Conservation (phyloP, 2,113 vertebrate genomes). For the Arvicanthis niloticus region DNA sequence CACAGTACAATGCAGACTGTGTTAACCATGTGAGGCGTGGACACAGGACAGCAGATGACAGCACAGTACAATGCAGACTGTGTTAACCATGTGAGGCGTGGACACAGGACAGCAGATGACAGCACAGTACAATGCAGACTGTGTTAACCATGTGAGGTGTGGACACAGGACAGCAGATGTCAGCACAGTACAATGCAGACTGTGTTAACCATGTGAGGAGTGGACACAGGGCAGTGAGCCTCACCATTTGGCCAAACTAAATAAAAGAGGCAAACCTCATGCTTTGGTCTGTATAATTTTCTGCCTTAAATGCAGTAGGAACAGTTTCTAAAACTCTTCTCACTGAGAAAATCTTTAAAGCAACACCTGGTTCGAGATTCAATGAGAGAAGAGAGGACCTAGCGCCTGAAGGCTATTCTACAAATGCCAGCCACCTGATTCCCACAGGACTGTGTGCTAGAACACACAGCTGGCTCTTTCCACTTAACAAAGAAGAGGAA, state of each 20-base stretch:
- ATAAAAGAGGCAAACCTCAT: background rate
- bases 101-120: background rate
- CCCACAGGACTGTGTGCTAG: background rate
- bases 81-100: background rate
- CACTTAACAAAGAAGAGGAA: background rate
- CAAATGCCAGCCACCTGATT: background rate
- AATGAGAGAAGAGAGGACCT: background rate
- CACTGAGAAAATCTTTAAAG: slow-evolving; percentile 33
- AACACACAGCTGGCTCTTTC: background rate
- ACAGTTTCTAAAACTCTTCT: slow-evolving; percentile 33
- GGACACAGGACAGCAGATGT: background rate
- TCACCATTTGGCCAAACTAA: background rate
- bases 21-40: background rate
- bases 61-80: background rate
- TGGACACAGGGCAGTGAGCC: background rate
- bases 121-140: background rate
- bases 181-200: background rate
- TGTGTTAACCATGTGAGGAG: background rate
- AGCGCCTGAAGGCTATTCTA: background rate
- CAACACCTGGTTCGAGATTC: background rate
- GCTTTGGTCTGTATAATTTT: background rate
- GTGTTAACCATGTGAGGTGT: background rate
- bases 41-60: background rate
- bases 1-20: background rate
- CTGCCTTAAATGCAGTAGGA: background rate